A percentile compares a stretch with the other conserved stretches of the same genome.
These are phyloP conservation scores for Oligia latruncula DNA, from an alignment of 2,888 invertebrate genomes.

Conservation along the genomic window DNA sequence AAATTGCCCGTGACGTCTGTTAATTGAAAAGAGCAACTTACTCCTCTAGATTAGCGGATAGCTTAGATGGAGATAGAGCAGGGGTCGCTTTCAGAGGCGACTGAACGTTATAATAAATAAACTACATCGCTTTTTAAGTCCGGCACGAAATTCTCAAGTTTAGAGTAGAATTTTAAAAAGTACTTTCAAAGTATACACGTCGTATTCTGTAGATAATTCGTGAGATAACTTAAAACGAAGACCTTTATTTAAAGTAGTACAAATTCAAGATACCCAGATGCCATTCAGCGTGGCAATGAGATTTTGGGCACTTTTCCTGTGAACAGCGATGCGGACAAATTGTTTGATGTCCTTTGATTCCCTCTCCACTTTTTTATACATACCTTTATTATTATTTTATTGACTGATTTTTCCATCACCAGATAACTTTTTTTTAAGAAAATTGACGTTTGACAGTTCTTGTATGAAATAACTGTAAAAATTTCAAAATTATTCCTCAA, in stretches of 20 bases:
- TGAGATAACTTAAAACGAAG: neutral
- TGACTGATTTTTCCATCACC: too few relatives aligned
- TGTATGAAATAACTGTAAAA: too few relatives aligned
- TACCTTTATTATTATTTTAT: neutral
- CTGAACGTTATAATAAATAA: constrained; percentile 30
- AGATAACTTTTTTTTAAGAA: too few relatives aligned
- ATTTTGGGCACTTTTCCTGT: neutral
- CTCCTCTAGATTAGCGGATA: constrained; percentile 72
- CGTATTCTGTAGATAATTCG: neutral
- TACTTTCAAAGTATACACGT: neutral
- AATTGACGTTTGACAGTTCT: too few relatives aligned
- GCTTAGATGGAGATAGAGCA: constrained; percentile 46
- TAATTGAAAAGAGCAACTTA: constrained; percentile 78
- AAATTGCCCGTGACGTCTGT: constrained; percentile 75
- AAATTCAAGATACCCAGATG: neutral
- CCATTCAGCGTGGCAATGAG: neutral
- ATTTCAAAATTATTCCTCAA: too few relatives aligned
- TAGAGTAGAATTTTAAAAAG: constrained; percentile 8
- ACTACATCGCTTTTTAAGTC: constrained; percentile 27
- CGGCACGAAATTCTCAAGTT: neutral
- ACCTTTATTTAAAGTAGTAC: neutral
- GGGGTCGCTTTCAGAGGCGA: constrained; percentile 3
- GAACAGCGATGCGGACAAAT: neutral
- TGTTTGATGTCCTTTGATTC: neutral
- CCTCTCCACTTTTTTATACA: neutral